These are phyloP conservation scores for Hydrolagus colliei DNA, from an alignment of 2,797 vertebrate genomes.

Conservation along the genomic window DNA sequence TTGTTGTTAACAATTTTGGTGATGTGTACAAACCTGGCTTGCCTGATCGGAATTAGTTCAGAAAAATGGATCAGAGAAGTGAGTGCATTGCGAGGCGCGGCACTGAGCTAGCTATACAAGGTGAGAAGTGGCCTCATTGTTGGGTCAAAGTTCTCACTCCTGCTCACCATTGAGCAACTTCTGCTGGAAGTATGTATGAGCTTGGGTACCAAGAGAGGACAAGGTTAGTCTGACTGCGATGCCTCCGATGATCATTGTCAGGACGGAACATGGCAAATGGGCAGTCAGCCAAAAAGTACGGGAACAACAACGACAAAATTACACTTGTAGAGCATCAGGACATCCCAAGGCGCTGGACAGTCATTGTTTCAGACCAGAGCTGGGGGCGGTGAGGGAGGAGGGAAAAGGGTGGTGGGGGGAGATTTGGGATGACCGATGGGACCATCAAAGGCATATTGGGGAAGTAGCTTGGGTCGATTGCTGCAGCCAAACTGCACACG, in stretches of 20 bases:
- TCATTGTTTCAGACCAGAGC: too few species aligned
- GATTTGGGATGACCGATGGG: too few species aligned
- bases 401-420: too few species aligned
- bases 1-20: background rate
- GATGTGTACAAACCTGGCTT: background rate
- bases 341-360: too few species aligned
- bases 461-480: too few species aligned
- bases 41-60: background rate
- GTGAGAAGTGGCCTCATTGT: background rate
- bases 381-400: too few species aligned
- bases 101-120: background rate
- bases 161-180: background rate
- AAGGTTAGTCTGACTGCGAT: background rate
- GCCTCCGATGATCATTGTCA: background rate
- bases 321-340: too few species aligned
- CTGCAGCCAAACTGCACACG: too few species aligned
- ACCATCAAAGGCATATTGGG: too few species aligned
- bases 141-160: background rate
- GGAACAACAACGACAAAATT: background rate
- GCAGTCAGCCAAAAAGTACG: background rate
- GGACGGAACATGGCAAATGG: background rate
- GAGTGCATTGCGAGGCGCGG: background rate
- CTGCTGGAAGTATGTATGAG: background rate
- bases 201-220: too few species aligned
- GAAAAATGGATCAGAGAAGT: background rate